phyloP scores from a whole-genome alignment of 2,113 vertebrate genomes.

The Catharus fuscescens region DNA sequence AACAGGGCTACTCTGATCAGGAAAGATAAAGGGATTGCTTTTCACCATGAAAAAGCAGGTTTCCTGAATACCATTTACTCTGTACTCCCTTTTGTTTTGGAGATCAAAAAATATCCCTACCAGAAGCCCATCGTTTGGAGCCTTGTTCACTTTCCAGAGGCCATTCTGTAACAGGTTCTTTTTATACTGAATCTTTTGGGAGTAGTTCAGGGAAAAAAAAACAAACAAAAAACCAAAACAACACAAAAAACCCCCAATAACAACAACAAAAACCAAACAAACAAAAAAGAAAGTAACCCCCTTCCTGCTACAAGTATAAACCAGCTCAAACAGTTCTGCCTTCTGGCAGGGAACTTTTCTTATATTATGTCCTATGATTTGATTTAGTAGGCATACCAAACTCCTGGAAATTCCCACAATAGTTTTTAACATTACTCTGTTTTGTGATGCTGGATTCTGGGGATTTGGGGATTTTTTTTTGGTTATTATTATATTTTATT shows the following conservation, averaged over 20 bases:
- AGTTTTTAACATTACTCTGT: neutral
- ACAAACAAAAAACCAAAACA: neutral
- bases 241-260: neutral
- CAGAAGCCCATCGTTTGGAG: neutral
- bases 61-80: neutral
- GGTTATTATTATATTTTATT: neutral
- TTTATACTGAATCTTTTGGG: neutral
- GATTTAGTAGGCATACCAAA: conserved; percentile 1
- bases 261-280: neutral
- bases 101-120: neutral
- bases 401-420: neutral
- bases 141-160: neutral
- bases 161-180: neutral
- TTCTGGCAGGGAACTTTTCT: neutral
- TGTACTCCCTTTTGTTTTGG: neutral
- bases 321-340: neutral
- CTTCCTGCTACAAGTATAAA: neutral
- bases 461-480: neutral
- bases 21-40: neutral
- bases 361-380: neutral
- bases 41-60: neutral
- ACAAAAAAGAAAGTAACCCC: neutral
- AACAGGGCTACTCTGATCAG: neutral
- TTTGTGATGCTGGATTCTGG: neutral
- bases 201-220: neutral